Conservation (phyloP, 2,797 vertebrate species). For the Limosa lapponica region DNA sequence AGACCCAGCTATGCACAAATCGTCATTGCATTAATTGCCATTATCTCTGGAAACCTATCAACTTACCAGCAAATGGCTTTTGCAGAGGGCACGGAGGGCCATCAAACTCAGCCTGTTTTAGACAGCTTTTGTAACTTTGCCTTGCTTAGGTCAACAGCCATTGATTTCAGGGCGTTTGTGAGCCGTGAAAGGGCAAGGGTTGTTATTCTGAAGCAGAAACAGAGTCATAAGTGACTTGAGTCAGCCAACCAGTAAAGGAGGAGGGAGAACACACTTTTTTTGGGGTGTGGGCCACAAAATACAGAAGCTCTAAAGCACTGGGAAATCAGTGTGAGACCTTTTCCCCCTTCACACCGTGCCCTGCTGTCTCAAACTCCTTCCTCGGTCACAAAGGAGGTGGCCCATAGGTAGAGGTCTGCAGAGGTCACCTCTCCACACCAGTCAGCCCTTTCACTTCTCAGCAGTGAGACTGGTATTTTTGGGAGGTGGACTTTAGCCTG, state of each 20-base stretch:
- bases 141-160: not conserved
- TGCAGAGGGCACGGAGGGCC: not conserved
- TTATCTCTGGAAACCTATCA: slow-evolving; percentile 3
- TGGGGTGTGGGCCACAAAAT: not conserved
- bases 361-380: not conserved
- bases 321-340: not conserved
- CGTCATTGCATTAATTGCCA: not conserved
- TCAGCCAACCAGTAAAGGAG: not conserved
- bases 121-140: not conserved
- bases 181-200: not conserved
- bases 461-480: not conserved
- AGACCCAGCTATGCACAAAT: not conserved
- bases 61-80: not conserved
- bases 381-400: not conserved
- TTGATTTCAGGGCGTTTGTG: not conserved
- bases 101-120: not conserved
- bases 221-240: not conserved
- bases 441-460: not conserved
- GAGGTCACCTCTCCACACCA: not conserved
- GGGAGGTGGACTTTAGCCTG: not conserved
- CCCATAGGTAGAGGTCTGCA: not conserved
- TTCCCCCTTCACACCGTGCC: not conserved
- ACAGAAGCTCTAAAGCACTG: not conserved
- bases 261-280: not conserved
- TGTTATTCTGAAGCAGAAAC: not conserved